Conservation (phyloP, 2,113 vertebrate genomes). For the Lichenostomus cassidix region DNA sequence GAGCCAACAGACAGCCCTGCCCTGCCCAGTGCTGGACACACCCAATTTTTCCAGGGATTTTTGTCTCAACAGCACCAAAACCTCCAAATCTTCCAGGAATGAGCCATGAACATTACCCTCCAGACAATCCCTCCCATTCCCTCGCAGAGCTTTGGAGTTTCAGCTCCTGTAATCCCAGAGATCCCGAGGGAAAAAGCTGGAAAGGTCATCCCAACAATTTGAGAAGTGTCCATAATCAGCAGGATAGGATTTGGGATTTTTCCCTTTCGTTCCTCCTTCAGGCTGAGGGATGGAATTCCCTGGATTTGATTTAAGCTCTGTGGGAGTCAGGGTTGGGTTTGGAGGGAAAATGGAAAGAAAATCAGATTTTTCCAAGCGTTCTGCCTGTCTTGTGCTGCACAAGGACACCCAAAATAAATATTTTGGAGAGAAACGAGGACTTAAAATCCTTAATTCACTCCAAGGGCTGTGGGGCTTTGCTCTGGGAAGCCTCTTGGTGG, state of each 20-base stretch:
- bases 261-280: accelerated
- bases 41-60: not conserved
- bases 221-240: accelerated
- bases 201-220: not conserved
- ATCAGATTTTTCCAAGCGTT: not conserved
- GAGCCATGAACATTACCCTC: not conserved
- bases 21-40: not conserved
- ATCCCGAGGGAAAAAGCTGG: not conserved
- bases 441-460: not conserved
- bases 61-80: not conserved
- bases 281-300: not conserved
- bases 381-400: not conserved
- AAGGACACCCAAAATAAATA: constrained; percentile 4
- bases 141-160: not conserved
- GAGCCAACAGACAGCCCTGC: not conserved
- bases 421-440: not conserved
- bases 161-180: not conserved
- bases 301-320: not conserved
- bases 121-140: accelerated
- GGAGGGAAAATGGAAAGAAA: not conserved
- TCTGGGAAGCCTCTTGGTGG: constrained; percentile 48
- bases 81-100: not conserved
- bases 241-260: not conserved
- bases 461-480: not conserved
- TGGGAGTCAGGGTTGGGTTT: not conserved